Percentiles rank a stretch among this genome's conserved stretches.
phyloP scores from a whole-genome alignment of 2,888 invertebrate species.

The Malacosoma neustria region DNA sequence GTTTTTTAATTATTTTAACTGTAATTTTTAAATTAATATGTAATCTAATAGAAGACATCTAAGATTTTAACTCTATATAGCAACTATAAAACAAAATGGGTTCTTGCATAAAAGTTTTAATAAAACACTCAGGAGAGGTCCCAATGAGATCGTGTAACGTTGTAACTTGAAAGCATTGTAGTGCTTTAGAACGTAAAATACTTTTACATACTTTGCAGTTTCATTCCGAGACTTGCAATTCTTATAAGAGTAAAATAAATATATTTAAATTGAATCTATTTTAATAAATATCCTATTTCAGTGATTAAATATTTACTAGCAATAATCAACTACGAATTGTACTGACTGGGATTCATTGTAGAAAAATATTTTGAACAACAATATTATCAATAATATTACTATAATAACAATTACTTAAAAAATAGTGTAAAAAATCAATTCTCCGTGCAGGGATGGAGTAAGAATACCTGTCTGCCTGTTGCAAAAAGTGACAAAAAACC shows the following conservation, averaged over 20 bases:
- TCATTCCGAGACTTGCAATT: background rate
- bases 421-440: too few species aligned
- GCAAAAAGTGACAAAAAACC: too few species aligned
- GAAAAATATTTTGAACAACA: background rate
- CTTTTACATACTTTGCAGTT: background rate
- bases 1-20: too few species aligned
- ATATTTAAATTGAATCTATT: background rate
- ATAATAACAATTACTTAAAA: too few species aligned
- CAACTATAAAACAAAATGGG: constrained; percentile 5
- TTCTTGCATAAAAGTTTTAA: constrained; percentile 24
- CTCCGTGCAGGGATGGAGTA: too few species aligned
- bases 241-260: background rate
- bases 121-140: constrained; percentile 22
- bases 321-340: too few species aligned
- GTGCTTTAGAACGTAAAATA: constrained; percentile 10
- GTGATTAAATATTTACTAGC: background rate
- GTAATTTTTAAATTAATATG: too few species aligned
- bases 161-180: constrained; percentile 24
- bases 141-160: constrained; percentile 24
- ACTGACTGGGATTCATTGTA: background rate
- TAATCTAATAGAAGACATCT: too few species aligned
- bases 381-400: too few species aligned
- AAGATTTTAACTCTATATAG: background rate
- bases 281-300: background rate
- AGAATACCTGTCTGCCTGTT: too few species aligned